phyloP scores from a whole-genome alignment of 2,888 invertebrate genomes.

The Sinhomidia bicolor region DNA sequence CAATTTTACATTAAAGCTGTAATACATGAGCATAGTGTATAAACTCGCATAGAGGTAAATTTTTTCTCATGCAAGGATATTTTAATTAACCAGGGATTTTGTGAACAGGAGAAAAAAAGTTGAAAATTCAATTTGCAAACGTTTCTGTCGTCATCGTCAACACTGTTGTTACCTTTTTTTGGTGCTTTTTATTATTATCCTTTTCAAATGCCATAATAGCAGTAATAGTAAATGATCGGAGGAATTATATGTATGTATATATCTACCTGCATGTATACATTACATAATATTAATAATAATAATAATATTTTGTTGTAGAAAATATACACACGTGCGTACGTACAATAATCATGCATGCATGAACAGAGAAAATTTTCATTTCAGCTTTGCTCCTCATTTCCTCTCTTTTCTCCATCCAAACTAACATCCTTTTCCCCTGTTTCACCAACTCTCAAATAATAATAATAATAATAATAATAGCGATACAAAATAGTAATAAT shows the following conservation, averaged over 20 bases:
- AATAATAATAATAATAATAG: not conserved
- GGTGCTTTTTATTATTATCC: no score
- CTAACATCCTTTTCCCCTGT: not conserved
- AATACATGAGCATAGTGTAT: no score
- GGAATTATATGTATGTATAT: no score
- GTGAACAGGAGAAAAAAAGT: slow-evolving; percentile 36
- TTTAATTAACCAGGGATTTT: slow-evolving; percentile 68
- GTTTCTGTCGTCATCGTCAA: slow-evolving; percentile 9
- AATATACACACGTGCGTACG: not conserved
- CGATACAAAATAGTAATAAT: not conserved
- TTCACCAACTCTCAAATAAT: not conserved
- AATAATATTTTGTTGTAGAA: not conserved
- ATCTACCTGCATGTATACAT: no score
- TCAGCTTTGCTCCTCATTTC: slow-evolving; percentile 13
- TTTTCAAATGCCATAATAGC: not conserved
- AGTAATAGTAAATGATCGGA: no score
- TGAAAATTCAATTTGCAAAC: slow-evolving; percentile 68
- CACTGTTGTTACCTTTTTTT: slow-evolving; percentile 2
- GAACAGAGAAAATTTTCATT: not conserved
- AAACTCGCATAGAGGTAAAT: no score
- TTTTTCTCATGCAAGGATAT: no score
- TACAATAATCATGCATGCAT: not conserved
- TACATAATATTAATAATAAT: no score
- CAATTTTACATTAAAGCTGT: no score
- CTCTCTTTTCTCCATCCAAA: not conserved